Conservation (phyloP, 2,888 invertebrate species). For the Ashinkailepas kermadecensis region DNA sequence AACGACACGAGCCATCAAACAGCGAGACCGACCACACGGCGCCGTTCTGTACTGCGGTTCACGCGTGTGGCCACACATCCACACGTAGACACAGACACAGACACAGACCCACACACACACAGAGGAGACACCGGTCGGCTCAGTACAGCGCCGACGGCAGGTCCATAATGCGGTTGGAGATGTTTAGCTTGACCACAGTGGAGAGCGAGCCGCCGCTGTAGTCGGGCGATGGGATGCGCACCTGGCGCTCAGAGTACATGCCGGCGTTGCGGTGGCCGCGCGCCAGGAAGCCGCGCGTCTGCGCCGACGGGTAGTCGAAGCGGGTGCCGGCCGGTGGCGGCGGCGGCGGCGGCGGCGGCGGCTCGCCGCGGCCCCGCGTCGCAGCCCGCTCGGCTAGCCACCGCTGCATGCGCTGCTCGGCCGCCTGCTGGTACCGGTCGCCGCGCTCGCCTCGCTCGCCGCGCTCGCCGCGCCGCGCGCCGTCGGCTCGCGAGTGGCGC, state of each 20-base stretch:
- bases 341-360: background rate
- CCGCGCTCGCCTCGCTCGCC: background rate
- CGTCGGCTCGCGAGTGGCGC: too few relatives aligned
- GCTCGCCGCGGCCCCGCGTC: background rate
- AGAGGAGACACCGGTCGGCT: background rate
- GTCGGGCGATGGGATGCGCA: conserved; percentile 3
- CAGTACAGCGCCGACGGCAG: conserved; percentile 10
- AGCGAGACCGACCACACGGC: too few relatives aligned
- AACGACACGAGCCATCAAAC: too few relatives aligned
- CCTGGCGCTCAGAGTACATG: background rate
- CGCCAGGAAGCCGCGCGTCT: background rate
- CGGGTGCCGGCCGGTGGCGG: background rate
- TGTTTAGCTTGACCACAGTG: conserved; percentile 2
- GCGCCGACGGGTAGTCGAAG: background rate
- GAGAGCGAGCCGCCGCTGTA: background rate
- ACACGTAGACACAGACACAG: too few relatives aligned
- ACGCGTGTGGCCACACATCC: too few relatives aligned
- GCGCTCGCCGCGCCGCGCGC: background rate
- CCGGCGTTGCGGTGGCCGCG: background rate
- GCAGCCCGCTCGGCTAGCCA: conserved; percentile 4
- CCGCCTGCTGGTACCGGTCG: conserved; percentile 9
- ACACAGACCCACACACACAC: conserved; percentile 17
- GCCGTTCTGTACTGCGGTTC: too few relatives aligned
- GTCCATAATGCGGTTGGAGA: conserved; percentile 12
- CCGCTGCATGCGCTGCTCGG: conserved; percentile 3